Percentiles rank a stretch among this genome's conserved stretches.
phyloP scores from a whole-genome alignment of 2,888 invertebrate genomes.

The Tortrix viridana region DNA sequence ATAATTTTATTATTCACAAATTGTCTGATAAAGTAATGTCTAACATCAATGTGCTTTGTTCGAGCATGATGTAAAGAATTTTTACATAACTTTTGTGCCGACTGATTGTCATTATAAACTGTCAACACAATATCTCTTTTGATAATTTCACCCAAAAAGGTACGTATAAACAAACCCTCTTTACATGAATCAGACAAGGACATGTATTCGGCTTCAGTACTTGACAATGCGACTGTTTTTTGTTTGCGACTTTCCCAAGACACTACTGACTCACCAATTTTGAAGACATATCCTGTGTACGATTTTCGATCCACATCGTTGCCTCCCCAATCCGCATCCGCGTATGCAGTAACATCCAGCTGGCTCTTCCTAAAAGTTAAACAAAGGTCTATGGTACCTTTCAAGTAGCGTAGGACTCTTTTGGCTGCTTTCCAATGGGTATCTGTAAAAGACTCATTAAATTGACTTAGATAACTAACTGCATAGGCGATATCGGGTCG shows the following conservation, averaged over 20 bases:
- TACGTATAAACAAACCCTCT: background rate
- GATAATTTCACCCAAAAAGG: background rate
- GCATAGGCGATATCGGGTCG: no score
- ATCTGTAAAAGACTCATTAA: no score
- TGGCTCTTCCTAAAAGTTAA: no score
- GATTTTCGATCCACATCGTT: background rate
- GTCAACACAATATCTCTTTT: background rate
- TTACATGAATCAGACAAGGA: constrained; percentile 7
- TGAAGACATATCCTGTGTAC: constrained; percentile 4
- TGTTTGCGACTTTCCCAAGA: constrained; percentile 7
- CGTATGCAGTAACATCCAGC: background rate
- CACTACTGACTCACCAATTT: background rate
- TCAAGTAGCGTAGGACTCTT: no score
- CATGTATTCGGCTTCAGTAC: no score
- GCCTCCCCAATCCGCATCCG: no score
- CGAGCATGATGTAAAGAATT: constrained; percentile 3
- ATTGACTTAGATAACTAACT: no score
- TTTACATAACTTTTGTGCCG: constrained; percentile 3
- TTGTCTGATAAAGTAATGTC: constrained; percentile 1
- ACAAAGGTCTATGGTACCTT: no score
- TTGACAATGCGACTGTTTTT: background rate
- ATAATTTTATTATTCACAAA: background rate
- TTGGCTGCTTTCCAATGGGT: no score
- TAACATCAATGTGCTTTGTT: constrained; percentile 2
- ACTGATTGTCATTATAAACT: constrained; percentile 6